Base-by-base conservation (phyloP, 2,797 vertebrate genomes). In the Cuniculus paca region DNA sequence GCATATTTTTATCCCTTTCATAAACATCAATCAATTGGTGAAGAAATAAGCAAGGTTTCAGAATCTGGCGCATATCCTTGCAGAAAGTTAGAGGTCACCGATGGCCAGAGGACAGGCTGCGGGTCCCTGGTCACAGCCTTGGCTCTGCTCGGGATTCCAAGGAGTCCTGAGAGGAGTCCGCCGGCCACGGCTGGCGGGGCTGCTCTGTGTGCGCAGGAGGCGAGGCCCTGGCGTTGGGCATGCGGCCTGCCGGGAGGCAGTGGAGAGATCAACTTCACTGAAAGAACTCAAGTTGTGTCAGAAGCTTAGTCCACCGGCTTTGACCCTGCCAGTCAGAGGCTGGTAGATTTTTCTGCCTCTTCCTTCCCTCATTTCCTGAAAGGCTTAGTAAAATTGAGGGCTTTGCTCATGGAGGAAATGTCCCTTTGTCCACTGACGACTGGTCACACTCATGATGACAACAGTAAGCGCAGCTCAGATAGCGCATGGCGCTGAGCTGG, bases 401-500 rank as follows among this genome's bases (percentile, higher is more conserved):
- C 0, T 0, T 42, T 24, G 39, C 58, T 70, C 26, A 78, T 42
- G 72, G 20, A 84, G 54, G 48, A 52, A 8, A 9, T 13, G 65
- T 54, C 24, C 48, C 28, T n/a, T 39, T 13, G 4, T 9, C 11
- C 2, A 3, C 48, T 61, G 79, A 78, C n/a, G 26, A 0, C 45
- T 48, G 28, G 20, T 77, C 2, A 5, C 52, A 8, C 17, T 39
- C 58, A 42, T 48, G 17, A 28, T 0, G 2, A 31, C 17, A 61
- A 24, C 42, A 28, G 31, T 12, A 24, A 31, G 10, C 24, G 14
- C 3, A 45, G 31, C 20, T 42, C 63, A 19, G 3, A 36, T 19
- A 16, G 22, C 16, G 2, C 50, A 17, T 20, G 0, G 26, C 1
- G n/a, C 36, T 78, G 1, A 1, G 54, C 22, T 17, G 22, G n/a